phyloP scores from a whole-genome alignment of 2,888 invertebrate species.

The Drosophila stalkeri region DNA sequence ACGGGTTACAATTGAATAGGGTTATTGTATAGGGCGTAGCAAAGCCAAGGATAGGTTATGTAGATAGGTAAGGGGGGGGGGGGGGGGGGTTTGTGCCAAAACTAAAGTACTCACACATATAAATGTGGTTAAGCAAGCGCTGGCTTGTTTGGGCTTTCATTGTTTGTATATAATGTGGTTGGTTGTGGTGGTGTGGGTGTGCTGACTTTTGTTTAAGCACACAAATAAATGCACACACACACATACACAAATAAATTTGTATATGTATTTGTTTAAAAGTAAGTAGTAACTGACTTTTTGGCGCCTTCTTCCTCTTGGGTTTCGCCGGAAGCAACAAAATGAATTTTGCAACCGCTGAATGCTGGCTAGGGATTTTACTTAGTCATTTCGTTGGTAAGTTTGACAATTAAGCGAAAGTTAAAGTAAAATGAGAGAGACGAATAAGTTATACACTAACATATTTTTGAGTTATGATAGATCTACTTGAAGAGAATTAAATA shows the following conservation, averaged over 20 bases:
- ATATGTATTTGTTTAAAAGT: not conserved
- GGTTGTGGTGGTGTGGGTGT: not conserved
- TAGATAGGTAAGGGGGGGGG: not conserved
- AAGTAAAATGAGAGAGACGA: not conserved
- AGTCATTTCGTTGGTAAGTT: constrained; percentile 39
- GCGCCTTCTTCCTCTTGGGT: constrained; percentile 8
- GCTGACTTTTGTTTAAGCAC: constrained; percentile 37
- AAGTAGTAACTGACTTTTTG: constrained; percentile 39
- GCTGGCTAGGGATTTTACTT: constrained; percentile 17
- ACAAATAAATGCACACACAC: not conserved
- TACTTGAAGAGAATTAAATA: too few species aligned
- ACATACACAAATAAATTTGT: not conserved
- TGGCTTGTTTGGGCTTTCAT: constrained; percentile 1
- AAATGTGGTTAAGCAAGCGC: constrained; percentile 38
- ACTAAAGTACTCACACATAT: constrained; percentile 9
- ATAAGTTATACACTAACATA: not conserved
- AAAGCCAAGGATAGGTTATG: not conserved
- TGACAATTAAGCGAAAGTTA: not conserved
- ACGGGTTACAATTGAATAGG: constrained; percentile 25
- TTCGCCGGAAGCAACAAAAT: constrained; percentile 43
- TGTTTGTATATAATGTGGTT: not conserved
- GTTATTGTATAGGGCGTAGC: not conserved
- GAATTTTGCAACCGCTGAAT: constrained; percentile 42
- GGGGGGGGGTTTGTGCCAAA: too few species aligned
- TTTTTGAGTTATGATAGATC: not conserved